Percentiles rank a stretch among this genome's conserved stretches.
Evolutionary conservation across 1,140 invertebrate species (phyloP).

Genomic region (Vanessa atalanta): DNA sequence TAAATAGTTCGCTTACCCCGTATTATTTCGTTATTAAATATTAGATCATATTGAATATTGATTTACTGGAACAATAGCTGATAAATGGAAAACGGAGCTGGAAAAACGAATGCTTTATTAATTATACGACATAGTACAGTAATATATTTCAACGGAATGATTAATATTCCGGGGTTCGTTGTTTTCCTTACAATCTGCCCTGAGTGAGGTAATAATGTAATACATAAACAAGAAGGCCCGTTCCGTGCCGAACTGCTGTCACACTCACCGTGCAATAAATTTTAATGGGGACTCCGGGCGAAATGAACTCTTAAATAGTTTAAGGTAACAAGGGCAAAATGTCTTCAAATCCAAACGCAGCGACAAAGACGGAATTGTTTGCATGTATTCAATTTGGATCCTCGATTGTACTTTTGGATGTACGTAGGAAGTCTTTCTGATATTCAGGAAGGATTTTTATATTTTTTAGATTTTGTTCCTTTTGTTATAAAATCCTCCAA

Average conservation of each 20-base stretch:
- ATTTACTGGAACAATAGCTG: too few species aligned
- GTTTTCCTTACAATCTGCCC: conserved; percentile 29
- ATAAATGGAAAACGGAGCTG: too few species aligned
- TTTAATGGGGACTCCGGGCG: conserved; percentile 29
- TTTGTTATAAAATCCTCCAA: too few species aligned
- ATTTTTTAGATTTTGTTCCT: too few species aligned
- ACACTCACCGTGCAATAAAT: conserved; percentile 31
- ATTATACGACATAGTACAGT: conserved; percentile 9
- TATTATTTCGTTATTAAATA: too few species aligned
- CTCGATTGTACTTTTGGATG: too few species aligned
- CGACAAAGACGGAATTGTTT: background rate
- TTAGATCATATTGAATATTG: too few species aligned
- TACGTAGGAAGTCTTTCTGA: too few species aligned
- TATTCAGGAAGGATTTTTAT: too few species aligned
- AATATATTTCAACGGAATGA: conserved; percentile 23
- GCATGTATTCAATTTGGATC: too few species aligned
- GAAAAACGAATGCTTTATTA: conserved; percentile 5
- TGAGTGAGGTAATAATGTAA: conserved; percentile 35
- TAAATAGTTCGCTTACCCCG: too few species aligned
- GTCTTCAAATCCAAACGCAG: background rate
- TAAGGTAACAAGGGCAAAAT: conserved; percentile 23
- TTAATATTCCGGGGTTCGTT: conserved; percentile 25
- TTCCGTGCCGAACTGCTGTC: conserved; percentile 10
- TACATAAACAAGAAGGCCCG: conserved; percentile 34
- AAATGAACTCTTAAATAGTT: conserved; percentile 39